These are phyloP conservation scores for Alethe castanea DNA, from an alignment of 2,113 vertebrate species.

Conservation along the genomic window DNA sequence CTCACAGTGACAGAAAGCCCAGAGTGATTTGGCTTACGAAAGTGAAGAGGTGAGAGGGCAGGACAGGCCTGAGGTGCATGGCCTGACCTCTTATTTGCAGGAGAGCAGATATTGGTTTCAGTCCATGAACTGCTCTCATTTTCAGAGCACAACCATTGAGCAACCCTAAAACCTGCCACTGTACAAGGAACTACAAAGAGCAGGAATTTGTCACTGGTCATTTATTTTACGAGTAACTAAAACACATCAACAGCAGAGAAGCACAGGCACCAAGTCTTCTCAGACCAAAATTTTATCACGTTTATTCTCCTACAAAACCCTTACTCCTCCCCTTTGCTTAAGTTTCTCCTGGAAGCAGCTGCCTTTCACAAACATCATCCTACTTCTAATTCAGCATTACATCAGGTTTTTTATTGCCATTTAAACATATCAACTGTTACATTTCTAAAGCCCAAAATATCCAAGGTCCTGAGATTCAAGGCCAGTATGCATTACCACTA, in stretches of 20 bases:
- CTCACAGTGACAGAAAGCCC: accelerated
- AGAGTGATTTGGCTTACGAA: not conserved
- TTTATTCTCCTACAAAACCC: not conserved
- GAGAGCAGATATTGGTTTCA: accelerated
- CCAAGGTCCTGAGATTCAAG: not conserved
- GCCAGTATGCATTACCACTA: not conserved
- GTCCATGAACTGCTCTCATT: not conserved
- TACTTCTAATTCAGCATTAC: not conserved
- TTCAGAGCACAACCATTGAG: not conserved
- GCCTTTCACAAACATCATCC: not conserved
- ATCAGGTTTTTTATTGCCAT: not conserved
- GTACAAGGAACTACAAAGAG: not conserved
- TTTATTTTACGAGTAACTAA: not conserved
- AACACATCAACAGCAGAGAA: not conserved
- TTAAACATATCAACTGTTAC: not conserved
- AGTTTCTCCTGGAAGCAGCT: not conserved
- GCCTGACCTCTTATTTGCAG: not conserved
- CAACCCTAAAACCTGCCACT: not conserved
- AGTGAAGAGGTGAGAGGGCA: not conserved
- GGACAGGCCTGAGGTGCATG: accelerated
- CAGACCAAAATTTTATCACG: not conserved
- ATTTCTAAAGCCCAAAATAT: not conserved
- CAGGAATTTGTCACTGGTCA: not conserved
- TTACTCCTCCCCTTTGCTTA: not conserved
- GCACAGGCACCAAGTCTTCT: not conserved